Evolutionary conservation across 1,140 invertebrate species (phyloP), one percentile per base, ranked within the genome.

Genomic region (Amphibalanus amphitrite): DNA sequence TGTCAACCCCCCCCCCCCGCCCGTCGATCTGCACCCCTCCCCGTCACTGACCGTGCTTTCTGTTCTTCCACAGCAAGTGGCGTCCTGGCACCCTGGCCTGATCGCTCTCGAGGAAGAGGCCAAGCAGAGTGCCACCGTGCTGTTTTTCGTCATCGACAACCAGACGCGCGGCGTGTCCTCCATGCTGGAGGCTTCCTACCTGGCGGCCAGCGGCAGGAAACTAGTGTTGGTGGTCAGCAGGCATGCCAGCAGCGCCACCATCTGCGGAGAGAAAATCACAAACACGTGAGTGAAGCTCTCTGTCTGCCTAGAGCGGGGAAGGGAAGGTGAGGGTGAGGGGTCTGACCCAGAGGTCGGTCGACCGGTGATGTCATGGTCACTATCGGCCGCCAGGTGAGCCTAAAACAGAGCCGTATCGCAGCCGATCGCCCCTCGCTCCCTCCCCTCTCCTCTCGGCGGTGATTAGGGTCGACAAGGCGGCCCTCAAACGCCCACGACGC

Each of bases 61-160:
- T 38, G 4, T 38, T 38, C 33, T 1, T 20, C 47, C 47, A 20
- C 80, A 97, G 94, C 95, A 97, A 95, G 93, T 96, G 70, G 87
- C 91, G 72, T 89, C 92, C 79, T 98, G 95, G 95, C 88, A 87
- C 73, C 92, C 91, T 73, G 93, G 96, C 81, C 82, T 98, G 69
- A 89, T 98, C 77, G 92, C 93, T 77, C 84, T 92, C 70, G 95
- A 97, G 81, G 89, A 94, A 80, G 86, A 90, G 75, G 95, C 95
- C 6, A 98, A 98, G 79, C 85, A 93, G 81, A 89, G 87, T 72
- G 93, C 95, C 38, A 85, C 89, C 67, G 86, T 97, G 69, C 82
- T 97, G 75, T 88, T 98, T 76, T 97, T 95, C 82, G 94, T 97
- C 71, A 88, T 97, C 77, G 93, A 97, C 82, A 92, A 89, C 78